Base-by-base conservation (phyloP, 2,797 vertebrate species). In the Echiichthys vipera region DNA sequence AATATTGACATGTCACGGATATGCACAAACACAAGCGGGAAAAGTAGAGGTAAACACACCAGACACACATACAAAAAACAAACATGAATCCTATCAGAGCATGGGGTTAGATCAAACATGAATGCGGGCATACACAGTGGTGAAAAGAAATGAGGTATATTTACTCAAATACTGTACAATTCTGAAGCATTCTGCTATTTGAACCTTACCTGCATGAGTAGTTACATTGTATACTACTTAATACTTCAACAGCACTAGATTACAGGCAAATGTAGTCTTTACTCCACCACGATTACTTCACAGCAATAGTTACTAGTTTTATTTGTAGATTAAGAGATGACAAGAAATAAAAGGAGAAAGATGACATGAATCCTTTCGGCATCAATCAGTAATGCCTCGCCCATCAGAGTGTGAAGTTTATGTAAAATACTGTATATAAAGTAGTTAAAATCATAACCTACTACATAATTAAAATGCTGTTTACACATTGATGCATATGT, bases 1-100 rank as follows among this genome's bases (percentile, higher is more conserved):
- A 70, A 76, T 78, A 71, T 69, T 83, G 76, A 84, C 73, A 71
- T 84, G 71, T 77, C 75, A 68, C 22, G 49, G 65, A 85, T 67
- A 55, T 53, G 37, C 77, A 78, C 58, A 56, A 79, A 90, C 68
- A 73, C 51, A 67, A 57, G 65, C 14, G 3, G 46, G 65, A 68
- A 54, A 57, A 56, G 69, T 14, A n/a, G 55, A 65, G n/a, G 65
- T 32, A 62, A 67, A 77, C 71, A 75, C 65, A 49, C 27, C 63
- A 64, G 9, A n/a, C 70, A 74, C 64, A 39, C 32, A 54, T 43
- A 62, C 11, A 20, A 22, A 15, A 65, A 45, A 49, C 22, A 6
- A n/a, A 43, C 27, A 80, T 55, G 67, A 65, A 71, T 72, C 61
- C 45, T 55, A 51, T 86, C 43, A 73, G 37, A 74, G 32, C 32